Conservation (phyloP, 2,113 vertebrate species). For the Muntiacus muntjak region DNA sequence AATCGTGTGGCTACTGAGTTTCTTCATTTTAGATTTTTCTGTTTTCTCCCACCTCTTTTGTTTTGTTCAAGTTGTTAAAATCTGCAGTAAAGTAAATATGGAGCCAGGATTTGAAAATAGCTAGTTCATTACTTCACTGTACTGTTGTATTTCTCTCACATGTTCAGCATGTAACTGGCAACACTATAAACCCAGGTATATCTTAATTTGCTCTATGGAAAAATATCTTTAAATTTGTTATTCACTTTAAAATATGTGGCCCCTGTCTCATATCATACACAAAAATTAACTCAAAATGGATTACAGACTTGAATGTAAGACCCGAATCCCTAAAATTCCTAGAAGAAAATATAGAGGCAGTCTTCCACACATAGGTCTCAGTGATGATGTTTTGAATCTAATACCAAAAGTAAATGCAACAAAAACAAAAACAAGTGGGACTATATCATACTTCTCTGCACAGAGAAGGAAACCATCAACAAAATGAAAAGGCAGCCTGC, state of each 20-base stretch:
- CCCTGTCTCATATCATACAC: not conserved
- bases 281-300: not conserved
- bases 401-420: not conserved
- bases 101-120: not conserved
- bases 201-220: not conserved
- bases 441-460: not conserved
- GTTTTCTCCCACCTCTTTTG: not conserved
- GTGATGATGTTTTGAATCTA: not conserved
- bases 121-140: accelerated
- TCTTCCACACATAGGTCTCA: not conserved
- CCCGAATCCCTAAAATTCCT: not conserved
- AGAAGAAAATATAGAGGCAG: not conserved
- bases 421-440: not conserved
- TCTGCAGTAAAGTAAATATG: not conserved
- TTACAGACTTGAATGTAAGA: not conserved
- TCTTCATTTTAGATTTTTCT: not conserved
- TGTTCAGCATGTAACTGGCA: not conserved
- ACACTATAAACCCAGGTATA: not conserved
- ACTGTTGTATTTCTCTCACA: not conserved
- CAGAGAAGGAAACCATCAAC: not conserved
- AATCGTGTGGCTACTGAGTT: not conserved
- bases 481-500: not conserved
- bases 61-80: not conserved
- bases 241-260: not conserved
- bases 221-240: not conserved